Conservation (phyloP, 2,113 vertebrate species). For the Ciconia boyciana region DNA sequence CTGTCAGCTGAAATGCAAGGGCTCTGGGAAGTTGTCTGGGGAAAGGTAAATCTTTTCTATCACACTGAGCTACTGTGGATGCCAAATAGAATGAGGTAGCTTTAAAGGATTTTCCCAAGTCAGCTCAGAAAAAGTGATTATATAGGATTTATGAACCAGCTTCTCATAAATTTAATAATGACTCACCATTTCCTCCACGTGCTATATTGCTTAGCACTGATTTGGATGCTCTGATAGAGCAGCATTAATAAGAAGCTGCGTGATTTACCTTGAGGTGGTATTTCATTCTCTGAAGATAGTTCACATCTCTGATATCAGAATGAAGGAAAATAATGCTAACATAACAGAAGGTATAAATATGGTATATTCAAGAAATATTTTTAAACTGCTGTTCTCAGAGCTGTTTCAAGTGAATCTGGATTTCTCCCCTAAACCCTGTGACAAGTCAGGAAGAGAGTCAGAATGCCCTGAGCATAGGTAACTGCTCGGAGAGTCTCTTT, state of each 20-base stretch:
- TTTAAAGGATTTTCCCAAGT: conserved; percentile 61
- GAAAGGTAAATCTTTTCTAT: conserved; percentile 59
- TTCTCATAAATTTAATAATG: conserved; percentile 58
- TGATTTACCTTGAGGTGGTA: conserved; percentile 15
- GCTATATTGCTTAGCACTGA: conserved; percentile 33
- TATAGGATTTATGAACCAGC: conserved; percentile 49
- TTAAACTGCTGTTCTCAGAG: neutral
- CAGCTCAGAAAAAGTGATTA: conserved; percentile 61
- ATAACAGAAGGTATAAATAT: neutral
- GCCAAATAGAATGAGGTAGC: conserved; percentile 42
- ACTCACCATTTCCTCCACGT: conserved; percentile 37
- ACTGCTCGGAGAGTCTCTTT: neutral
- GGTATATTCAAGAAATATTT: neutral
- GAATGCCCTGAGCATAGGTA: neutral
- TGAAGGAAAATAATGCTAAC: conserved; percentile 25
- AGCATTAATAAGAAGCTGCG: neutral
- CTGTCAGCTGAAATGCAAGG: conserved; percentile 39
- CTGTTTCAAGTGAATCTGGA: neutral
- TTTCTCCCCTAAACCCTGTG: neutral
- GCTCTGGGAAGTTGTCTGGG: conserved; percentile 23
- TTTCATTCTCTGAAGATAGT: conserved; percentile 12
- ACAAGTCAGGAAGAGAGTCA: neutral
- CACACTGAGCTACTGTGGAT: conserved; percentile 39
- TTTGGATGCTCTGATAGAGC: conserved; percentile 5
- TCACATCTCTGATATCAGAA: neutral